These are phyloP conservation scores for Larimichthys polyactis DNA, from an alignment of 2,113 vertebrate genomes.

Conservation along the genomic window DNA sequence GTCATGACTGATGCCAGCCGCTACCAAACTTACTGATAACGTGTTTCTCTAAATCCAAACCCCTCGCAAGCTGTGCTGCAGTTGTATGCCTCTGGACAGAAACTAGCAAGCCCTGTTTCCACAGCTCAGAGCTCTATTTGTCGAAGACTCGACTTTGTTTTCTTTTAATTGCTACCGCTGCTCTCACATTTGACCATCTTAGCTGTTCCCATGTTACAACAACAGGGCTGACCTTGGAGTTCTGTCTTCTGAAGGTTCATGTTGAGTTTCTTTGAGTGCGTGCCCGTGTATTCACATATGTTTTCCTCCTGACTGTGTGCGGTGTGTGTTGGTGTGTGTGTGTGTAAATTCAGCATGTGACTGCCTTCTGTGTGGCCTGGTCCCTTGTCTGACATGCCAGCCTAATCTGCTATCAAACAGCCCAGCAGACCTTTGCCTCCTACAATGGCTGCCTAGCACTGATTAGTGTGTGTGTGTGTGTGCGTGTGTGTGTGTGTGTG, in stretches of 20 bases:
- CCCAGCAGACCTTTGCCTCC: slow-evolving; percentile 60
- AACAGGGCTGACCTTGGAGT: slow-evolving; percentile 7
- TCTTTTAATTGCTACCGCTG: background rate
- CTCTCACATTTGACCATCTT: background rate
- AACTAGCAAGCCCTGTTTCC: background rate
- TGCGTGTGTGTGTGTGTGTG: slow-evolving; percentile 51
- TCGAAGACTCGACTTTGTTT: background rate
- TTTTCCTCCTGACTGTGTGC: background rate
- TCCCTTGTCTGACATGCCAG: slow-evolving; percentile 51
- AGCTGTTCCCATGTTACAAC: slow-evolving; percentile 11
- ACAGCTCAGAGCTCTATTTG: background rate
- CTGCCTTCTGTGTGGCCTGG: slow-evolving; percentile 68
- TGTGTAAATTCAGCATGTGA: slow-evolving; percentile 70
- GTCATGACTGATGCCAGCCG: slow-evolving; percentile 48
- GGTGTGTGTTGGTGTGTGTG: background rate
- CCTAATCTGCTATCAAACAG: slow-evolving; percentile 81
- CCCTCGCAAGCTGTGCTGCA: slow-evolving; percentile 13
- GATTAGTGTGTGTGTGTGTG: slow-evolving; percentile 63
- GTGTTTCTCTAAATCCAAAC: slow-evolving; percentile 29
- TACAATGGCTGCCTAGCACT: slow-evolving; percentile 50
- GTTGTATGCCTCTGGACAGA: slow-evolving; percentile 1
- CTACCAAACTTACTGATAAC: slow-evolving; percentile 46
- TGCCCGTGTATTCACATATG: background rate
- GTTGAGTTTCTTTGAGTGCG: slow-evolving; percentile 6
- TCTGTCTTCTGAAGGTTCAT: slow-evolving; percentile 3